Percentiles rank a stretch among this genome's conserved stretches.
These are phyloP conservation scores for Chrysemys picta DNA, from an alignment of 2,113 vertebrate species.

Conservation along the genomic window DNA sequence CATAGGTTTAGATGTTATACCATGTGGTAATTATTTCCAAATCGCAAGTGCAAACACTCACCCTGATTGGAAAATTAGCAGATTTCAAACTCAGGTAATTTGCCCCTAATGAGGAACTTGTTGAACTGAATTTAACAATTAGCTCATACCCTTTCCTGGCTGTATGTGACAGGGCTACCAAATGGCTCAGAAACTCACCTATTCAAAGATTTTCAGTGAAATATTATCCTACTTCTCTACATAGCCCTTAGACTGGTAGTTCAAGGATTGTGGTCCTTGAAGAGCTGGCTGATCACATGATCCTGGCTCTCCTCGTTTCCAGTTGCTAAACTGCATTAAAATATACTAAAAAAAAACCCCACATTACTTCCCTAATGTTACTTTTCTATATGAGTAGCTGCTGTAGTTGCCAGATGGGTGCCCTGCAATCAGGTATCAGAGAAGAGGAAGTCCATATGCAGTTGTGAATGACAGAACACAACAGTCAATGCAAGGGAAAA, in stretches of 20 bases:
- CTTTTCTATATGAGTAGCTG: not conserved
- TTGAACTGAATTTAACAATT: slow-evolving; percentile 87
- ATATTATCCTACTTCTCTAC: not conserved
- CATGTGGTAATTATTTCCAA: slow-evolving; percentile 86
- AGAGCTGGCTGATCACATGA: not conserved
- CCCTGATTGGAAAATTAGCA: slow-evolving; percentile 88
- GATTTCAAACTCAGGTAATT: slow-evolving; percentile 86
- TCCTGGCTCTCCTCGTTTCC: not conserved
- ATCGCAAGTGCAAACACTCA: slow-evolving; percentile 87
- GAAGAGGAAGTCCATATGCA: not conserved
- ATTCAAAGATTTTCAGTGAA: not conserved
- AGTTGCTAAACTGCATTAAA: not conserved
- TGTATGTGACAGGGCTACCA: slow-evolving; percentile 34
- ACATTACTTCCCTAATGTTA: not conserved
- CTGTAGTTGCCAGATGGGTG: not conserved
- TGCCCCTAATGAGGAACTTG: slow-evolving; percentile 86
- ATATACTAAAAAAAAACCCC: not conserved
- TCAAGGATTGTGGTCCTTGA: not conserved
- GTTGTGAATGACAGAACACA: not conserved
- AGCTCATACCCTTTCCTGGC: slow-evolving; percentile 80
- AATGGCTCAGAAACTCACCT: slow-evolving; percentile 12
- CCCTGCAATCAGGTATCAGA: not conserved
- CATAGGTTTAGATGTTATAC: slow-evolving; percentile 79
- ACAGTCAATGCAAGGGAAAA: not conserved
- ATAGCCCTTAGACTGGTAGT: not conserved